Base-by-base conservation (phyloP, 2,888 invertebrate genomes). In the Metallyticus violacea region DNA sequence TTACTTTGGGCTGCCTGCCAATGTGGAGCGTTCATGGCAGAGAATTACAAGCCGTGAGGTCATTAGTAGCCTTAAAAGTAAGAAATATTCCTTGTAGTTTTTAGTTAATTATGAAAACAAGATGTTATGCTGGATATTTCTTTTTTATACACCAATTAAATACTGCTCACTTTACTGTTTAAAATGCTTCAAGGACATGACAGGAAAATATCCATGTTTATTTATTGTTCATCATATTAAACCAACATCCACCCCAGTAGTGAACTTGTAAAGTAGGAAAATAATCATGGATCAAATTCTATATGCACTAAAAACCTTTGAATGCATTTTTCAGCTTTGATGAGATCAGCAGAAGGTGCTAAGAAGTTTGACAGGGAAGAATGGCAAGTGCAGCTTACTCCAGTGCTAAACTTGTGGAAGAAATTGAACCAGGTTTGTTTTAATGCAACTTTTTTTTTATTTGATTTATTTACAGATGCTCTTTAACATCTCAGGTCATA, bases 21-120 rank as follows among this genome's bases (percentile, higher is more conserved):
- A 98, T 91, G 97, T 98, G 87, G 95, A 97, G 88, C 93, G 96
- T 85, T 96, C 97, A 7, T 96, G 97, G 94, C 97, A 98, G 91
- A 94, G 95, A 89, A 95, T 94, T 86, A 94, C 95, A 6, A 93
- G 93, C 88, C 90, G 89, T 40, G 90, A 91, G 87, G 94, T 96
- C n/a, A 93, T 97, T 83, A 91, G 91, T 1, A 94, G 95, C 87
- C 92, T 97, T 6, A 94, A 94, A 91, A 92, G 94, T 94, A 90
- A 87, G 40, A 62, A 62, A 62, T 15, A 62, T 62, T 15, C 9
- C 9, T 62, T 62, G 40, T 22, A 62, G 0, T 62, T 62, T 62
- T 62, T 4, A 62, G 15, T 62, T 62, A 62, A 0, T 62, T 15
- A 15, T 62, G 15, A 62, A 15, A 0, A n/a, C n/a, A n/a, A n/a